Evolutionary conservation across 2,888 invertebrate species (phyloP).

Genomic region (Bugulina stolonifera): DNA sequence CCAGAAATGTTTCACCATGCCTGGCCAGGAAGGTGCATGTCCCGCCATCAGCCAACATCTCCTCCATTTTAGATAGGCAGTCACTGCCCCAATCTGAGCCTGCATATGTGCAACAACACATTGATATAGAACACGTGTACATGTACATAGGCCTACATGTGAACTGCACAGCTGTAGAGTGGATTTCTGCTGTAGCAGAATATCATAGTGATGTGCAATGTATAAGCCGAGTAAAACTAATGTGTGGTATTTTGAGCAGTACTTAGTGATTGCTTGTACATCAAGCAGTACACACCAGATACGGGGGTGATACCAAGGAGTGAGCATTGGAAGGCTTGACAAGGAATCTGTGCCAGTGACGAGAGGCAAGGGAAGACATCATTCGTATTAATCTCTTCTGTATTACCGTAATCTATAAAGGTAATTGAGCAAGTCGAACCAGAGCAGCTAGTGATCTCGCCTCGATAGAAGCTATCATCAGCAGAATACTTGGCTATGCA

Average conservation of each 20-base stretch:
- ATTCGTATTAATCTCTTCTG: constrained; percentile 31
- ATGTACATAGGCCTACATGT: too few relatives aligned
- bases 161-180: too few relatives aligned
- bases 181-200: too few relatives aligned
- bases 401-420: constrained; percentile 50
- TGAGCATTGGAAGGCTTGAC: constrained; percentile 2
- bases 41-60: background rate
- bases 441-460: constrained; percentile 32
- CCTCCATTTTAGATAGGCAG: background rate
- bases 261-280: too few relatives aligned
- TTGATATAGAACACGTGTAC: too few relatives aligned
- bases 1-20: constrained; percentile 10
- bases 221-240: too few relatives aligned
- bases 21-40: constrained; percentile 1
- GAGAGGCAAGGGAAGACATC: constrained; percentile 32
- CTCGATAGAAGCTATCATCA: constrained; percentile 42
- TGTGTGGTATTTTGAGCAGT: too few relatives aligned
- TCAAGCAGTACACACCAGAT: too few relatives aligned
- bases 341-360: background rate
- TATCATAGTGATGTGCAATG: too few relatives aligned
- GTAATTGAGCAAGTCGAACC: constrained; percentile 35
- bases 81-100: background rate
- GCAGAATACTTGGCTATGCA: constrained; percentile 36
- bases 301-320: background rate
- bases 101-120: too few relatives aligned